Conservation (phyloP, 2,113 vertebrate genomes). For the Grus americana region DNA sequence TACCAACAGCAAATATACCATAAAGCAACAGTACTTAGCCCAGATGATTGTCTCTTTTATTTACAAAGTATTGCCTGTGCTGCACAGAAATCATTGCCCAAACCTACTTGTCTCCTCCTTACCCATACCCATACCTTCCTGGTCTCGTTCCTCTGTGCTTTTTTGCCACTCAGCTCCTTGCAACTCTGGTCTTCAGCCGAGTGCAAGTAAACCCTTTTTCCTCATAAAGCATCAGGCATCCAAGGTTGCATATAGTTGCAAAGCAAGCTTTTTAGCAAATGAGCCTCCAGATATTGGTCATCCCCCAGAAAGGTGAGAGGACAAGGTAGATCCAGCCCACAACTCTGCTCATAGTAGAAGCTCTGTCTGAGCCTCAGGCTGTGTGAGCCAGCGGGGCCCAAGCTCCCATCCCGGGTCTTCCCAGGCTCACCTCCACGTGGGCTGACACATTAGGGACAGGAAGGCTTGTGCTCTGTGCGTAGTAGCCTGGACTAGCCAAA, state of each 20-base stretch:
- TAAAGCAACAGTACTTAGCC: neutral
- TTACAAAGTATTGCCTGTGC: neutral
- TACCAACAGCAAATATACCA: neutral
- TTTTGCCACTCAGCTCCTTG: neutral
- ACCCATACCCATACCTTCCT: neutral
- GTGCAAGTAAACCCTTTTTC: neutral
- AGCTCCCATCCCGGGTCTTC: neutral
- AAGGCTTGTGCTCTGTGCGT: neutral
- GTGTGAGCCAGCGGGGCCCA: fast-evolving
- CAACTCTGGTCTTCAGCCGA: neutral
- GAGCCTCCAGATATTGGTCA: neutral
- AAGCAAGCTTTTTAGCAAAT: neutral
- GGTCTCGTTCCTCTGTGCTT: neutral
- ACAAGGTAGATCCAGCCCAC: neutral
- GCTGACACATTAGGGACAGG: neutral
- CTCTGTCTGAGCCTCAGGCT: neutral
- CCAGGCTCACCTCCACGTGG: neutral
- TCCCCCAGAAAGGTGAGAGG: neutral
- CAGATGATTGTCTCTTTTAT: neutral
- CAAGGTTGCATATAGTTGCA: neutral
- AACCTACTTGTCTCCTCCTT: neutral
- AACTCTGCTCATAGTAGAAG: neutral
- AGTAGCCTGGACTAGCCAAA: neutral
- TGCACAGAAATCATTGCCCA: neutral
- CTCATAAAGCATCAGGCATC: neutral